Percentiles rank a stretch among this genome's conserved stretches.
phyloP scores from a whole-genome alignment of 2,797 vertebrate species.

The Dicrostonyx torquatus region DNA sequence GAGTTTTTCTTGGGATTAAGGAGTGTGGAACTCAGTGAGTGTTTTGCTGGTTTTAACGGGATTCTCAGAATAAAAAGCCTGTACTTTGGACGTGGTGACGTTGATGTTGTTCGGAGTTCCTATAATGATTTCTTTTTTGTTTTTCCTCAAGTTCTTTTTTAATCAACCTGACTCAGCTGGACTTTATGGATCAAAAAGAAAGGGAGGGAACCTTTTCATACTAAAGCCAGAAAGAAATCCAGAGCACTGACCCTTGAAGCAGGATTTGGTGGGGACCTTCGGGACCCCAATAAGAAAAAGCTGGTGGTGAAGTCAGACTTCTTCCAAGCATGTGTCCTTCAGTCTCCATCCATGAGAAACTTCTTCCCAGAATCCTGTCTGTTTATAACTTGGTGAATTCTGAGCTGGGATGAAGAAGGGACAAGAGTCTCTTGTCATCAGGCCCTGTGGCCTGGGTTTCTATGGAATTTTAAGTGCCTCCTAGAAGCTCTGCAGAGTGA shows the following conservation, averaged over 20 bases:
- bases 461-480: background rate
- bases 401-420: background rate
- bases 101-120: conserved; percentile 61
- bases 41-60: conserved; percentile 46
- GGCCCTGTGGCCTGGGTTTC: background rate
- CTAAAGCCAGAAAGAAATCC: conserved; percentile 9
- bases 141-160: conserved; percentile 58
- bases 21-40: conserved; percentile 39
- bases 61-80: conserved; percentile 63
- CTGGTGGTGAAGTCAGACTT: background rate
- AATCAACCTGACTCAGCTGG: conserved; percentile 51
- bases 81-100: conserved; percentile 42
- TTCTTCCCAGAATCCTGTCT: no score
- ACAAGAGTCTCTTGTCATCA: background rate
- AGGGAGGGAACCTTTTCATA: background rate
- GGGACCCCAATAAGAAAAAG: conserved; percentile 1
- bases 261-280: background rate
- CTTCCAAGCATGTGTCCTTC: background rate
- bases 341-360: background rate
- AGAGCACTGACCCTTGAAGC: background rate
- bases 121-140: conserved; percentile 67
- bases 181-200: background rate
- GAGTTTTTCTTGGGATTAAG: conserved; percentile 47
- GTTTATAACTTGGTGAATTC: background rate
- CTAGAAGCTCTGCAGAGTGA: background rate